These are phyloP conservation scores for Andrena marginata DNA, from an alignment of 2,888 invertebrate genomes.

Conservation along the genomic window DNA sequence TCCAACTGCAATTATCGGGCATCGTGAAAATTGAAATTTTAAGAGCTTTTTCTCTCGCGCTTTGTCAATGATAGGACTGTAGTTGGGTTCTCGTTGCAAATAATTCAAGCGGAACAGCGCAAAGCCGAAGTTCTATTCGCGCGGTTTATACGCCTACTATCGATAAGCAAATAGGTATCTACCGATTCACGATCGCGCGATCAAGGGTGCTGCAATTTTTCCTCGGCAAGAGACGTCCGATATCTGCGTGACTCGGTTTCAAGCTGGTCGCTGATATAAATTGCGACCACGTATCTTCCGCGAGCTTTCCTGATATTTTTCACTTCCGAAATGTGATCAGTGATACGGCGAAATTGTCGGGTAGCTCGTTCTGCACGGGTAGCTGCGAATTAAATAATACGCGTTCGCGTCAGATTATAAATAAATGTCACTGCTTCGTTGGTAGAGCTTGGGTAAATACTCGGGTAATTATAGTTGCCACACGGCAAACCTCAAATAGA, in stretches of 20 bases:
- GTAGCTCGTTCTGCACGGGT: too few relatives aligned
- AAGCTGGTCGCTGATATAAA: slow-evolving; percentile 32
- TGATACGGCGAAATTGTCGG: not conserved
- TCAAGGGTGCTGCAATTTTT: not conserved
- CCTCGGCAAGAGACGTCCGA: not conserved
- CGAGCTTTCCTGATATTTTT: slow-evolving; percentile 24
- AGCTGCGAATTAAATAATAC: too few relatives aligned
- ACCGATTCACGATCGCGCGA: slow-evolving; percentile 36
- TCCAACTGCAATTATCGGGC: not conserved
- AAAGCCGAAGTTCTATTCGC: not conserved
- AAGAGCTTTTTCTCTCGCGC: too few relatives aligned
- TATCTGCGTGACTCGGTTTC: slow-evolving; percentile 41
- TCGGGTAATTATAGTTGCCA: not conserved
- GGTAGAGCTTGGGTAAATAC: not conserved
- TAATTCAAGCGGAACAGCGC: too few relatives aligned
- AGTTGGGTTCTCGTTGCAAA: too few relatives aligned
- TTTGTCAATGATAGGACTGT: too few relatives aligned
- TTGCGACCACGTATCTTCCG: slow-evolving; percentile 28
- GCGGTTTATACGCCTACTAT: not conserved
- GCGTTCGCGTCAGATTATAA: not conserved
- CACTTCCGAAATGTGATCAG: not conserved
- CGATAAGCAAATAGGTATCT: slow-evolving; percentile 14
- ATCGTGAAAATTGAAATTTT: too few relatives aligned
- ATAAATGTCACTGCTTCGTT: not conserved
- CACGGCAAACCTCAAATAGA: not conserved